Percentiles rank a stretch among this genome's conserved stretches.
These are phyloP conservation scores for Eubasilissa splendida DNA, from an alignment of 2,888 invertebrate genomes.

Conservation along the genomic window DNA sequence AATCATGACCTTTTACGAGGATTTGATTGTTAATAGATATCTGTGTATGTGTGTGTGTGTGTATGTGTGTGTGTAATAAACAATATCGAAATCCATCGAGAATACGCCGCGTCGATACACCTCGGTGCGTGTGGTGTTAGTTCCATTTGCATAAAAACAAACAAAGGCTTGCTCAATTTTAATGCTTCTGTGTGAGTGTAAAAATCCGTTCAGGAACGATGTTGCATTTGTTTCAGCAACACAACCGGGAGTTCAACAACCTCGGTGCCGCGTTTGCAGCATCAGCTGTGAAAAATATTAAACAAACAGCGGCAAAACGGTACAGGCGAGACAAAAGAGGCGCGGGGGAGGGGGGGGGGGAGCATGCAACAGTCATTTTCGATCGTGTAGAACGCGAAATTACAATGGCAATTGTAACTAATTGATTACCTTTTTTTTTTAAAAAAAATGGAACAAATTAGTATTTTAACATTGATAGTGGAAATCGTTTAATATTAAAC, in stretches of 20 bases:
- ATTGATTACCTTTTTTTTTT: too few relatives aligned
- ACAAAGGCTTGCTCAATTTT: slow-evolving; percentile 34
- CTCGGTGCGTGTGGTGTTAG: slow-evolving; percentile 23
- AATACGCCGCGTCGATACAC: slow-evolving; percentile 9
- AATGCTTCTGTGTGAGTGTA: slow-evolving; percentile 2
- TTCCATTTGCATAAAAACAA: slow-evolving; percentile 40
- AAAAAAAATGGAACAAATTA: too few relatives aligned
- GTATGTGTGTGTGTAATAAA: neutral
- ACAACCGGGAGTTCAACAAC: slow-evolving; percentile 29
- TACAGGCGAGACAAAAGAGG: slow-evolving; percentile 27
- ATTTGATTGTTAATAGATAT: too few relatives aligned
- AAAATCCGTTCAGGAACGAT: slow-evolving; percentile 33
- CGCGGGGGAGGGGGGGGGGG: neutral
- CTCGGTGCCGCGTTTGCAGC: slow-evolving; percentile 5
- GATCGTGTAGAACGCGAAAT: neutral
- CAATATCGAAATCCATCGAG: neutral
- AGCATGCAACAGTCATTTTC: slow-evolving; percentile 10
- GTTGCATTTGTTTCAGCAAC: slow-evolving; percentile 5
- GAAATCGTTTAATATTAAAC: too few relatives aligned
- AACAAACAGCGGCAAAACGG: neutral
- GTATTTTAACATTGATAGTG: too few relatives aligned
- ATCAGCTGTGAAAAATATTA: slow-evolving; percentile 39
- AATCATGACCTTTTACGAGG: too few relatives aligned
- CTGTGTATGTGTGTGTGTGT: too few relatives aligned
- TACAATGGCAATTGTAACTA: neutral